Base-by-base conservation (phyloP, 2,888 invertebrate genomes). In the Achlya flavicornis region DNA sequence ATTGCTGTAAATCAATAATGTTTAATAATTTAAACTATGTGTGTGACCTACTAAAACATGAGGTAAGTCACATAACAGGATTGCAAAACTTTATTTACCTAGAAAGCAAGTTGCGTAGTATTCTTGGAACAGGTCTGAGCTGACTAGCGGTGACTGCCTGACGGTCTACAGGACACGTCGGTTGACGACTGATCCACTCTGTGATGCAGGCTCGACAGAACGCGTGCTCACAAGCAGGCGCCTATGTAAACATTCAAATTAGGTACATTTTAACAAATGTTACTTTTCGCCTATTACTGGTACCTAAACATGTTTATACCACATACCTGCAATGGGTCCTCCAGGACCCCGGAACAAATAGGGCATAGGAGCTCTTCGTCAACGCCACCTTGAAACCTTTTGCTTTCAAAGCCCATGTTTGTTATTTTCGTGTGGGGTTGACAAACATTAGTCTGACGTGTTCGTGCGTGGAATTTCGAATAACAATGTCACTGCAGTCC, bases 291-390 rank as follows among this genome's bases (percentile, higher is more conserved):
- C 16, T 5, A 19, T 10, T 19, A 19, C 3, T 10, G 4, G 19
- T 7, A n/a, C n/a, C n/a, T 4, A 46, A 3, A 3, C 10, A 19
- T 4, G 0, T 53, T 4, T 19, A 0, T 3, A 60, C 35, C 61
- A 48, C 85, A 79, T 93, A 98, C 98, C 96, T 99, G 99, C 69
- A 99, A 94, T 58, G 99, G 98, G 85, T 99, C 98, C 85, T 99
- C 98, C 64, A 99, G 92, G 71, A 99, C 99, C 73, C 98, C 97
- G 70, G 98, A 98, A 92, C 99, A 99, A 91, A 99, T 99, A 73
- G 99, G 97, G 85, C 99, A 99, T 79, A 99, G 96, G 70, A 99
- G 95, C 94, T 99, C 99, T 94, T 99, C 99, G 92, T 99, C 99
- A 76, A 99, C 98, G 89, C 97, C 97, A 83, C 98, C 98, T 94